Evolutionary conservation across 2,797 vertebrate genomes (phyloP), one percentile per base, ranked within the genome.

Genomic region (Kryptolebias ocellatus): DNA sequence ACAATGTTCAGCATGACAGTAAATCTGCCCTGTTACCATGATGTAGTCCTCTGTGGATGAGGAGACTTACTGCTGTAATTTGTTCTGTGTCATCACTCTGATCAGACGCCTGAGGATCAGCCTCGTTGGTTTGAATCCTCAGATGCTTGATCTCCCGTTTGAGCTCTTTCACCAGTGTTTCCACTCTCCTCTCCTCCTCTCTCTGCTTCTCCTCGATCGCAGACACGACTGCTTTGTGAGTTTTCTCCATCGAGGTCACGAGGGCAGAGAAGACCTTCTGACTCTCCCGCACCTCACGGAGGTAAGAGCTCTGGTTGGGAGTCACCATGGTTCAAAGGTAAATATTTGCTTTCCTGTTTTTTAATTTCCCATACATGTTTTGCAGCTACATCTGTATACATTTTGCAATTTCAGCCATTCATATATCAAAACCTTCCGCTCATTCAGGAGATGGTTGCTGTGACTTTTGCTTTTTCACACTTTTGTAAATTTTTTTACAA

Each of bases 251-350:
- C 1, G 86, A 79, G 37, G 74, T 82, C 3, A 93, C 83, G 4
- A 95, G 76, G 18, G 74, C 83, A 1, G 92, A 93, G 61, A 95
- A 94, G 51, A 93, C 83, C 70, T 81, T 91, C 49, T 93, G 91
- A 70, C 93, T 95, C 69, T 94, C 93, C 46, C 92, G 85, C 47
- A 94, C 92, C 78, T 94, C 93, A 52, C 87, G 86, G 15, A 90
- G 88, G 77, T 91, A 93, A 4, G 89, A 92, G 80, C 49, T 90
- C 94, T 95, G 83, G 56, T 72, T 42, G 73, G 64, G 85, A 68
- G 54, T 45, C 29, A 65, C 31, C 34, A 66, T 53, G 12, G 49
- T 44, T 73, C 2, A 59, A 7, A 4, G 0, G 3, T 8, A 4
- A 15, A 50, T 18, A 31, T 51, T 50, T 20, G 44, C 17, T 42